These are phyloP conservation scores for Eulemur coronatus DNA, from an alignment of 2,797 vertebrate genomes.

Conservation along the genomic window DNA sequence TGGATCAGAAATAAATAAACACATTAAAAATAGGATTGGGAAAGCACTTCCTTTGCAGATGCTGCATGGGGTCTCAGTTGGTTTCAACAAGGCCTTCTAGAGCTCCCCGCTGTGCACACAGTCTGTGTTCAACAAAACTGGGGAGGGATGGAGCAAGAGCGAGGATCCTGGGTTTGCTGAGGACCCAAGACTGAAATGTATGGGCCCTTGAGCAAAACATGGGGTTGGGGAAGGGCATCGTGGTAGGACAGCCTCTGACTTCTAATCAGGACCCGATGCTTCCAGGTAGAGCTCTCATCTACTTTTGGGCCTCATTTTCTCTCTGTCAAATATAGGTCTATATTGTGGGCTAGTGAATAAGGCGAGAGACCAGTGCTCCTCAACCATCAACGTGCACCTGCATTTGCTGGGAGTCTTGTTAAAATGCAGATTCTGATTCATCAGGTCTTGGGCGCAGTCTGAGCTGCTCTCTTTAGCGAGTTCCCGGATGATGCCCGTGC, in stretches of 20 bases:
- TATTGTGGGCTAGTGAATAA: not conserved
- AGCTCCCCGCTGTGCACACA: not conserved
- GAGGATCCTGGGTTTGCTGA: not conserved
- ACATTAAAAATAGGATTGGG: conserved; percentile 66
- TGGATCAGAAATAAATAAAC: conserved; percentile 67
- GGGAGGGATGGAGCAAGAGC: not conserved
- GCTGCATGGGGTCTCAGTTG: not conserved
- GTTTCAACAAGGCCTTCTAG: not conserved
- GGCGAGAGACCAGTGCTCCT: not conserved
- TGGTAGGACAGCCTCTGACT: not conserved
- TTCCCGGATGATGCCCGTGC: not conserved
- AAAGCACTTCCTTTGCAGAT: conserved; percentile 64
- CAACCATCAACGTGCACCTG: not conserved
- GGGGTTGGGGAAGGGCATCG: no score
- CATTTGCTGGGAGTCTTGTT: not conserved
- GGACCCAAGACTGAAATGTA: not conserved
- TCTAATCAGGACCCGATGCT: not conserved
- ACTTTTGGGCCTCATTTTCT: not conserved
- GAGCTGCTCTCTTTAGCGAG: not conserved
- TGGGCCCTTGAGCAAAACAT: not conserved
- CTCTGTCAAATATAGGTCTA: not conserved
- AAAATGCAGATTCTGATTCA: not conserved
- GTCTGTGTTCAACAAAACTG: not conserved
- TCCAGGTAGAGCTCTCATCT: not conserved
- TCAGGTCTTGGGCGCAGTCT: not conserved